phyloP scores from a whole-genome alignment of 2,113 vertebrate genomes.

The Mustela nigripes region DNA sequence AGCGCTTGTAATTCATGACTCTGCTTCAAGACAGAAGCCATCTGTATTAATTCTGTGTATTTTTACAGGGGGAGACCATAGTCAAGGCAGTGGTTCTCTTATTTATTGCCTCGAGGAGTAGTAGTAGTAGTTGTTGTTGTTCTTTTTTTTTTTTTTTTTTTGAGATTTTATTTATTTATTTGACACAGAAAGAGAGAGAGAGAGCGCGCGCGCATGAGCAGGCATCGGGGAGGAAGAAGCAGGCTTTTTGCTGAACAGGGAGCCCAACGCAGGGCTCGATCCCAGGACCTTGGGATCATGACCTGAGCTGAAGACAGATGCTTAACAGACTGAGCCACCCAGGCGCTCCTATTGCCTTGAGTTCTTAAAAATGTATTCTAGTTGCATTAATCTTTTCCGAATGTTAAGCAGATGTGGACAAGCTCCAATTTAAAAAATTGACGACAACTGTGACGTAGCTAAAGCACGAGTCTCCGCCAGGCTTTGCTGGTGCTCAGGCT shows the following conservation, averaged over 20 bases:
- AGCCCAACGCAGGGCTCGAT: background rate
- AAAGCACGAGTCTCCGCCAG: background rate
- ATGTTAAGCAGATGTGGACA: background rate
- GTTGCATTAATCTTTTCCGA: background rate
- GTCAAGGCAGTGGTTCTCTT: background rate
- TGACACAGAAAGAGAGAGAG: background rate
- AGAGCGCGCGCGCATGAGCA: background rate
- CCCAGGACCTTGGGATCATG: background rate
- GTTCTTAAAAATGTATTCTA: background rate
- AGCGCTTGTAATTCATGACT: background rate
- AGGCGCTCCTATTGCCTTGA: background rate
- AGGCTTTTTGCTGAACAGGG: background rate
- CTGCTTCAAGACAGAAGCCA: background rate
- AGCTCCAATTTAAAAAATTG: background rate
- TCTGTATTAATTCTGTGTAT: background rate
- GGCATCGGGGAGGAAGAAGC: background rate
- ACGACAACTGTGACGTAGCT: too few relatives aligned
- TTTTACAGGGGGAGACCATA: background rate
- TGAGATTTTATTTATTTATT: background rate
- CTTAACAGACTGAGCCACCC: background rate
- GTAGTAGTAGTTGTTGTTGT: too few relatives aligned
- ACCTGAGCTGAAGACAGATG: too few relatives aligned
- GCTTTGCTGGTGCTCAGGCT: background rate
- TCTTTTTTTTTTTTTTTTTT: background rate
- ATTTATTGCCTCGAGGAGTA: background rate